These are phyloP conservation scores for Strongylocentrotus purpuratus DNA, from an alignment of 35 echinoderm and acorn worm species.

Conservation along the genomic window DNA sequence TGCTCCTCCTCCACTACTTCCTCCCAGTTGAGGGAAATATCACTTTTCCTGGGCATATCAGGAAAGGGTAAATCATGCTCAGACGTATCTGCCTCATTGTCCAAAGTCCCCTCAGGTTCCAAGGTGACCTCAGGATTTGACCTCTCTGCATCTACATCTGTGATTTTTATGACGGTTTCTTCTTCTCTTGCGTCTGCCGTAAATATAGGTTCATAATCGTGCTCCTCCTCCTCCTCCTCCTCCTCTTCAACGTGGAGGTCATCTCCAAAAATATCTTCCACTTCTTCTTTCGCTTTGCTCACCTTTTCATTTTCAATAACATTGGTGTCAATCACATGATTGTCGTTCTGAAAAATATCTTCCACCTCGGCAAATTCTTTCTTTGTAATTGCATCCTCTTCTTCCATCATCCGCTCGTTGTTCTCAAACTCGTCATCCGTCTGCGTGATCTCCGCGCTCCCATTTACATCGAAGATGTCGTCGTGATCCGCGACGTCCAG, in stretches of 20 bases:
- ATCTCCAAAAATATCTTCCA: constrained; percentile 28
- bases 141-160: neutral
- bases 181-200: neutral
- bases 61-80: constrained; percentile 33
- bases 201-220: constrained; percentile 30
- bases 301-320: neutral
- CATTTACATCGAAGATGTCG: constrained; percentile 18
- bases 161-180: neutral
- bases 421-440: constrained; percentile 2
- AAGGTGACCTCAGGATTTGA: neutral
- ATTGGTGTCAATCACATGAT: neutral
- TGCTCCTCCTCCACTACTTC: neutral
- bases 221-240: neutral
- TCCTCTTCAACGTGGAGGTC: neutral
- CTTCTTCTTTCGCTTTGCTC: neutral
- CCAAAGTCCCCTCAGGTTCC: neutral
- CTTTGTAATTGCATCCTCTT: neutral
- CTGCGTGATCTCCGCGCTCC: neutral
- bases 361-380: neutral
- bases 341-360: constrained; percentile 23
- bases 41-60: constrained; percentile 48
- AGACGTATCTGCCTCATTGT: neutral
- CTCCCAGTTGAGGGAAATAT: constrained; percentile 25
- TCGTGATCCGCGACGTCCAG: neutral
- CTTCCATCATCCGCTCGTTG: neutral